These are phyloP conservation scores for Oreochromis mossambicus DNA, from an alignment of 2,797 vertebrate genomes.

Conservation along the genomic window DNA sequence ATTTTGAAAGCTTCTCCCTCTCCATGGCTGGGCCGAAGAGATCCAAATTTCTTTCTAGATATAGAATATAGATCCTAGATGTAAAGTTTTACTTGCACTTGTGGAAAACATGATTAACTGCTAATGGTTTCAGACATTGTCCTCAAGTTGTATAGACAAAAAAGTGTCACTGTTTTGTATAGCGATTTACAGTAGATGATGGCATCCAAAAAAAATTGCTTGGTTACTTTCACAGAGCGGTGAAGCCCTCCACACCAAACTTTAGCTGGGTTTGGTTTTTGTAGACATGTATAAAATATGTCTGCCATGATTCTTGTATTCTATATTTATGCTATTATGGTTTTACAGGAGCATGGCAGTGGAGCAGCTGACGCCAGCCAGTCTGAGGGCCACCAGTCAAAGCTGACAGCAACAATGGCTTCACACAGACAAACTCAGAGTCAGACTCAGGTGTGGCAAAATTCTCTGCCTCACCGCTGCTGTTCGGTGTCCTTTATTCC, in stretches of 20 bases:
- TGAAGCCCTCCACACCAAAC: background rate
- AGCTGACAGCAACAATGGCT: conserved; percentile 81
- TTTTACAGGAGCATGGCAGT: conserved; percentile 84
- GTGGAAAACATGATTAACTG: background rate
- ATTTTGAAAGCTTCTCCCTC: background rate
- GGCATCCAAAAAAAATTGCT: background rate
- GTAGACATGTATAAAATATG: background rate
- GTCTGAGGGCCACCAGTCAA: conserved; percentile 91
- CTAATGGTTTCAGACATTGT: background rate
- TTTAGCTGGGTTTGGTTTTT: background rate
- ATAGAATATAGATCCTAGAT: background rate
- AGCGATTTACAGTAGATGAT: background rate
- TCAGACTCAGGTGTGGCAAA: conserved; percentile 83
- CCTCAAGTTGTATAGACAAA: accelerated
- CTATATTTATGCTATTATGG: background rate
- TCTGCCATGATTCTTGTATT: background rate
- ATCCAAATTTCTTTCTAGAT: background rate
- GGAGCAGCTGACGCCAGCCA: conserved; percentile 91
- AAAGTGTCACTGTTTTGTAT: background rate
- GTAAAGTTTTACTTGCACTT: background rate
- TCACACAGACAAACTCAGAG: conserved; percentile 81
- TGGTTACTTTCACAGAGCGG: background rate
- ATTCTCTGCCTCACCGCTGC: background rate
- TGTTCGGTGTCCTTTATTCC: background rate
- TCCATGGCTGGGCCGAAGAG: background rate